Conservation (phyloP, 2,797 vertebrate genomes). For the Acrocephalus scirpaceus region DNA sequence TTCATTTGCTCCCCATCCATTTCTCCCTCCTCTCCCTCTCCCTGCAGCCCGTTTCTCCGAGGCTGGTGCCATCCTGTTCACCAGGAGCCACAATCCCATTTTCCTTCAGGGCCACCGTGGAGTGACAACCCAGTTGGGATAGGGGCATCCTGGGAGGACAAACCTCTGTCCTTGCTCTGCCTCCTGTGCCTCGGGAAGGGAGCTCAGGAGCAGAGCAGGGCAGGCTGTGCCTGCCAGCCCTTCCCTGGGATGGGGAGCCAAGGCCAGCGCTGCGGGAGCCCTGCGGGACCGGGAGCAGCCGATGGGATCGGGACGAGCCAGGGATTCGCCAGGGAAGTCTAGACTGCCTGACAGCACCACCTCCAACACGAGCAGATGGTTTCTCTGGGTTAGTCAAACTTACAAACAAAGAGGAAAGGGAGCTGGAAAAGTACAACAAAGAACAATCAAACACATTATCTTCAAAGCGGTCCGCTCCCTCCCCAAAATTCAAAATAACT, state of each 20-base stretch:
- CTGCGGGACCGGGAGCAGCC: constrained; percentile 47
- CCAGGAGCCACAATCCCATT: neutral
- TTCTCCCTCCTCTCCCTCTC: neutral
- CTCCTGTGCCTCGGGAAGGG: neutral
- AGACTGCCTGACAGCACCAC: constrained; percentile 59
- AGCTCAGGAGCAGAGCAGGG: neutral
- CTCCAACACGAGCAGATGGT: constrained; percentile 67
- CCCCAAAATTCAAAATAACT: neutral
- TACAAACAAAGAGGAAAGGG: constrained; percentile 51
- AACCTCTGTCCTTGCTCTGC: neutral
- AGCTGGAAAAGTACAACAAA: constrained; percentile 63
- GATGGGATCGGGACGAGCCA: constrained; percentile 21
- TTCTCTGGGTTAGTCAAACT: constrained; percentile 58
- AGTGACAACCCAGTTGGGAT: neutral
- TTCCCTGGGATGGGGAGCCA: constrained; percentile 10
- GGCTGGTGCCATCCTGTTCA: neutral
- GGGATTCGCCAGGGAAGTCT: constrained; percentile 44
- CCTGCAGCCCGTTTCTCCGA: neutral
- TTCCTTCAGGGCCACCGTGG: neutral
- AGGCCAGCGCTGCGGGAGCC: constrained; percentile 45
- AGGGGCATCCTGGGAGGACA: neutral
- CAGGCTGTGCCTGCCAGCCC: constrained; percentile 9
- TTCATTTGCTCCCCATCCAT: constrained; percentile 16
- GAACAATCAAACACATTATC: constrained; percentile 36
- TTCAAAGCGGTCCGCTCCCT: neutral